phyloP scores from a whole-genome alignment of 2,888 invertebrate species.

The Apantesis nais region DNA sequence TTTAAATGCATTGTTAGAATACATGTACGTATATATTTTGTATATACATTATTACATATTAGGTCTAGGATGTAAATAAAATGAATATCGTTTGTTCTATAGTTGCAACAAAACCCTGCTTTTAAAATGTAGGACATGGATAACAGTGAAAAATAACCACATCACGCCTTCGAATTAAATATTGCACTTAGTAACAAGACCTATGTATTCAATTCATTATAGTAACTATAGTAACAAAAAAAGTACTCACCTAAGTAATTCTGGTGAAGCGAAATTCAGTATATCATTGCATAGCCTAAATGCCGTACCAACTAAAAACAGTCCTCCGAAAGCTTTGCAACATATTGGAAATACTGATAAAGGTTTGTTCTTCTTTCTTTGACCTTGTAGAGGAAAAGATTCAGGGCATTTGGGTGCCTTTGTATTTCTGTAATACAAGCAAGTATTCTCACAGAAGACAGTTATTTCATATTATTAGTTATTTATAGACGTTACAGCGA shows the following conservation, averaged over 20 bases:
- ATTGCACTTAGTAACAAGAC: neutral
- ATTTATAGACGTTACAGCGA: neutral
- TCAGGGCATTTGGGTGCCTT: slow-evolving; percentile 73
- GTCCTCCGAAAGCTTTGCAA: slow-evolving; percentile 72
- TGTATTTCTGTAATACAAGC: neutral
- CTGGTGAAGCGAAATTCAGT: slow-evolving; percentile 8
- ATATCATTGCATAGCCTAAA: slow-evolving; percentile 4
- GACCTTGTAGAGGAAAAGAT: slow-evolving; percentile 88
- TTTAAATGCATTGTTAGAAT: too few species aligned
- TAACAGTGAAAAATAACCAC: neutral
- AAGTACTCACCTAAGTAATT: slow-evolving; percentile 11
- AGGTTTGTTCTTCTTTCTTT: neutral
- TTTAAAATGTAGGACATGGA: neutral
- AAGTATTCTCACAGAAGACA: neutral
- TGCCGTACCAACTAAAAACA: slow-evolving; percentile 1
- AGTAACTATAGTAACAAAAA: neutral
- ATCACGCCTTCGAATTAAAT: neutral
- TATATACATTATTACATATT: too few species aligned
- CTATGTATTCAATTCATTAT: neutral
- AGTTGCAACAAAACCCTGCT: neutral
- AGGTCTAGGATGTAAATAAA: too few species aligned
- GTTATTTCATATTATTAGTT: neutral
- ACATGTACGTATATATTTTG: too few species aligned
- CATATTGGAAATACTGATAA: slow-evolving; percentile 8
- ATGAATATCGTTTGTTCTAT: neutral